These are phyloP conservation scores for Clupea harengus DNA, from an alignment of 2,113 vertebrate species.

Conservation along the genomic window DNA sequence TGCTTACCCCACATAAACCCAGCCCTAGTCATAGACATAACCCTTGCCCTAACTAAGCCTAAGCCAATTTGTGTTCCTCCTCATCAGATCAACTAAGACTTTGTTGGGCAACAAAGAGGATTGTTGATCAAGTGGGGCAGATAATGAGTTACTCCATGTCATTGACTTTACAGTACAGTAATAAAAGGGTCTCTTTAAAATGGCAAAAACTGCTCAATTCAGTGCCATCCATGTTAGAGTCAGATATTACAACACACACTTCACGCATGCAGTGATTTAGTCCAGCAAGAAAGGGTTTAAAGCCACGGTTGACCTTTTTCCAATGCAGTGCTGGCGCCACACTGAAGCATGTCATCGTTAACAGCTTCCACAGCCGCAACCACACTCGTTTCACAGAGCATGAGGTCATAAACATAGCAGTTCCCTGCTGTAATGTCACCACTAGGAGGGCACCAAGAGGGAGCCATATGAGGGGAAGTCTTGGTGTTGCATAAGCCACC, in stretches of 20 bases:
- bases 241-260: background rate
- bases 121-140: background rate
- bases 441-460: background rate
- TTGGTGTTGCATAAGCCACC: background rate
- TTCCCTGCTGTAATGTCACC: slow-evolving; percentile 2
- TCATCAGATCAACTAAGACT: background rate
- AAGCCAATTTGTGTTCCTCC: background rate
- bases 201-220: background rate
- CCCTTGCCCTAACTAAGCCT: background rate
- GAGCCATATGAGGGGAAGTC: background rate
- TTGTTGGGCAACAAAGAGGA: background rate
- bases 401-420: background rate
- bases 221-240: background rate
- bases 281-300: background rate
- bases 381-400: background rate
- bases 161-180: background rate
- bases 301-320: background rate
- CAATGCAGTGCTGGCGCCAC: background rate
- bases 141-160: background rate
- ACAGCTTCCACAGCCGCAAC: background rate
- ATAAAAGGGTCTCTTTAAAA: background rate
- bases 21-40: background rate
- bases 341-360: slow-evolving; percentile 6
- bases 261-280: background rate
- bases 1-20: background rate